phyloP scores from a whole-genome alignment of 2,797 vertebrate species.

The Arvicola amphibius region DNA sequence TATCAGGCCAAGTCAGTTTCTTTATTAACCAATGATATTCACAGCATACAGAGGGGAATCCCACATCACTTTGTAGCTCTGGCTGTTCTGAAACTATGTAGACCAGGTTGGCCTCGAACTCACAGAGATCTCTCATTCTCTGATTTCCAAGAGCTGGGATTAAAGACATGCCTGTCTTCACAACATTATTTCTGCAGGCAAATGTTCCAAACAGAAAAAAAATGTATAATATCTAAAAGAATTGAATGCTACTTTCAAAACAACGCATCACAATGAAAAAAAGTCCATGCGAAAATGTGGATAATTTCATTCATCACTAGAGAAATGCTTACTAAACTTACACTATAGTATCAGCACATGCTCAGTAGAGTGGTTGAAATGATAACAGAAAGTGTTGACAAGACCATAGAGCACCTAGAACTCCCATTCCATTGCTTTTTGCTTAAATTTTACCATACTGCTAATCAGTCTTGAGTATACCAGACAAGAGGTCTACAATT shows the following conservation, averaged over 20 bases:
- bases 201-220: background rate
- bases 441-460: too few relatives aligned
- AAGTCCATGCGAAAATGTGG: background rate
- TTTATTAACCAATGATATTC: too few relatives aligned
- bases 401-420: constrained; percentile 51
- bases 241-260: background rate
- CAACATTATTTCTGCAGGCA: background rate
- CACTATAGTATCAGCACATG: background rate
- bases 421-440: background rate
- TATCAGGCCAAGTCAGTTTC: too few relatives aligned
- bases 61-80: background rate
- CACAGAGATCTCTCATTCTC: background rate
- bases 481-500: background rate
- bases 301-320: background rate
- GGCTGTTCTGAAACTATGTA: background rate
- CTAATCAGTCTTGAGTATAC: background rate
- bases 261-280: background rate
- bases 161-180: background rate
- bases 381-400: constrained; percentile 59
- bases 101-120: background rate
- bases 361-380: background rate
- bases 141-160: background rate
- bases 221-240: constrained; percentile 42
- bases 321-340: background rate
- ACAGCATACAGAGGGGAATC: too few relatives aligned